These are phyloP conservation scores for Hemitrygon akajei DNA, from an alignment of 2,797 vertebrate genomes.

Conservation along the genomic window DNA sequence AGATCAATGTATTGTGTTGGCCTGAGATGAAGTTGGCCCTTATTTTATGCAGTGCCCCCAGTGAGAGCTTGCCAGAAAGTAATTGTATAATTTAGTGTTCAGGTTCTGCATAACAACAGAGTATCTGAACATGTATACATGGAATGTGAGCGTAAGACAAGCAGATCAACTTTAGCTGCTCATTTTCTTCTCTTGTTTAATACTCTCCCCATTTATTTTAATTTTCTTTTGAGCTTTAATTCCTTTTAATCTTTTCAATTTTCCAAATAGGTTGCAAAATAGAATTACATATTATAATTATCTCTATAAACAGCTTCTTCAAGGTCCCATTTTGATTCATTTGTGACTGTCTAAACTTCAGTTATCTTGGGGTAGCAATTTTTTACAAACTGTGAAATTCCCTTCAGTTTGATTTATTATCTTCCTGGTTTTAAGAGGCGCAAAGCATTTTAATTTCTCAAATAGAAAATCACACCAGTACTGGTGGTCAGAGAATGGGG, in stretches of 20 bases:
- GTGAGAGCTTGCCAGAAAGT: too few relatives aligned
- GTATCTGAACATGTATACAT: too few relatives aligned
- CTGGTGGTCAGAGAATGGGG: too few relatives aligned
- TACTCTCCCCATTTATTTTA: neutral
- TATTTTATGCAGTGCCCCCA: too few relatives aligned
- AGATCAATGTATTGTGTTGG: too few relatives aligned
- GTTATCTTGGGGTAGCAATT: too few relatives aligned
- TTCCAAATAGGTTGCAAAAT: neutral
- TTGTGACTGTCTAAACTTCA: neutral
- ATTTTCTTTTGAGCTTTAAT: neutral
- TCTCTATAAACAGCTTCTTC: neutral
- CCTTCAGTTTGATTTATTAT: neutral
- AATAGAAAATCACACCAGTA: too few relatives aligned
- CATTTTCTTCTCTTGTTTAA: neutral
- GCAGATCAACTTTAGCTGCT: neutral
- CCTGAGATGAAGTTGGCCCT: too few relatives aligned
- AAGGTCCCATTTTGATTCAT: neutral
- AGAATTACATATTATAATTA: neutral
- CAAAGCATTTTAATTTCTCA: too few relatives aligned
- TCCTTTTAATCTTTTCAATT: neutral
- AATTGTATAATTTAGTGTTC: too few relatives aligned
- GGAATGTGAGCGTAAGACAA: too few relatives aligned
- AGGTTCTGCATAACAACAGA: too few relatives aligned
- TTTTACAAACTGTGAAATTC: neutral
- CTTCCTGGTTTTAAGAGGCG: neutral